Conservation (phyloP, 2,797 vertebrate genomes). For the Enteromius radiatus region DNA sequence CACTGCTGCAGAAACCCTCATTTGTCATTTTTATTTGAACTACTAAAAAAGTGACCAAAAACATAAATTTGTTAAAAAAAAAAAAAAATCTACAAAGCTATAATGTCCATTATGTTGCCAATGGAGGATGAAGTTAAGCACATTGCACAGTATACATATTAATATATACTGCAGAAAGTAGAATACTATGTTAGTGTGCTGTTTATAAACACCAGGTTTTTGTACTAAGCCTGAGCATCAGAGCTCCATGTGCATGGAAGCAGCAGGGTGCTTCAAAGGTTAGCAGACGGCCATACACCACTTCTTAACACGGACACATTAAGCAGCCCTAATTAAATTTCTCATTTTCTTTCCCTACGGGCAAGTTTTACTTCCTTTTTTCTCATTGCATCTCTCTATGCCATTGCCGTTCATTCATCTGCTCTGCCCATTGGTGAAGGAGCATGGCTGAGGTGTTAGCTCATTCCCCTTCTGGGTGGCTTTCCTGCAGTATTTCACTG, state of each 20-base stretch:
- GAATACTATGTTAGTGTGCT: not conserved
- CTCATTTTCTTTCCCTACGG: conserved; percentile 52
- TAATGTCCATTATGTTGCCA: not conserved
- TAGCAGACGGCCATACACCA: conserved; percentile 40
- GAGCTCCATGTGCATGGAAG: conserved; percentile 63
- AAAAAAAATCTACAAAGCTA: not conserved
- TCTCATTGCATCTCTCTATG: conserved; percentile 61
- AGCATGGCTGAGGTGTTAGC: conserved; percentile 79
- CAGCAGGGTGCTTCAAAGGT: conserved; percentile 57
- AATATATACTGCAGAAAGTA: not conserved
- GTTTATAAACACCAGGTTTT: conserved; percentile 27
- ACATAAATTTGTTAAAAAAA: not conserved
- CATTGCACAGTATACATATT: not conserved
- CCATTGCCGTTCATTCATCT: conserved; percentile 51
- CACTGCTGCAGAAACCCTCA: not conserved
- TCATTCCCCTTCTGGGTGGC: conserved; percentile 83
- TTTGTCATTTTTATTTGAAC: not conserved
- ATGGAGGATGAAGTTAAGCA: not conserved
- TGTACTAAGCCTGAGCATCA: conserved; percentile 61
- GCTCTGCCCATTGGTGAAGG: conserved; percentile 52
- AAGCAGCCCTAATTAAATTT: conserved; percentile 47
- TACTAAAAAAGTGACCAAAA: not conserved
- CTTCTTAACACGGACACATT: conserved; percentile 22
- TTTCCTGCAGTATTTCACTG: conserved; percentile 83
- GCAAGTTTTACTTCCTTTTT: conserved; percentile 62